These are phyloP conservation scores for Pantherophis vulpinus DNA, from an alignment of 2,797 vertebrate species.

Conservation along the genomic window DNA sequence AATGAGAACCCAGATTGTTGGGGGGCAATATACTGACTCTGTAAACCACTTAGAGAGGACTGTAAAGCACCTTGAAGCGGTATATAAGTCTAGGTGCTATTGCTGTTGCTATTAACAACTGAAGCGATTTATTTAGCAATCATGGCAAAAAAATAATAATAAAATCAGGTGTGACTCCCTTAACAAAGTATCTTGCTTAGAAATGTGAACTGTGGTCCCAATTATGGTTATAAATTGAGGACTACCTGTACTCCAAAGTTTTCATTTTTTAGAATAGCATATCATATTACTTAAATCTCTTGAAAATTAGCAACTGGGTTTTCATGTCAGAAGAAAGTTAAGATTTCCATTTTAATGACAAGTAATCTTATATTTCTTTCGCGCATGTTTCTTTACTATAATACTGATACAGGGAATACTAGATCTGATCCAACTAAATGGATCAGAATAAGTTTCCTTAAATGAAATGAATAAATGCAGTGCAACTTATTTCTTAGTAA, in stretches of 20 bases:
- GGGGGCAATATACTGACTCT: neutral
- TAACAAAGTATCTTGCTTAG: neutral
- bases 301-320: neutral
- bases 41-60: neutral
- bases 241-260: neutral
- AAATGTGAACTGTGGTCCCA: neutral
- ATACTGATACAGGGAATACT: neutral
- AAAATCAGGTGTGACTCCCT: neutral
- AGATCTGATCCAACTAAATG: neutral
- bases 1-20: neutral
- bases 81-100: neutral
- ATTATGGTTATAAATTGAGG: neutral
- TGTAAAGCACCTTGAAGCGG: neutral
- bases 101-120: neutral
- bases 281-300: neutral
- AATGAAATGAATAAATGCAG: neutral
- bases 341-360: neutral
- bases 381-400: neutral
- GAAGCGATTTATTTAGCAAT: neutral
- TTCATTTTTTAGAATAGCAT: neutral
- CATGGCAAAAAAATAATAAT: neutral
- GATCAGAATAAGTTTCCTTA: neutral
- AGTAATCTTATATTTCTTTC: neutral
- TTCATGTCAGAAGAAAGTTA: neutral
- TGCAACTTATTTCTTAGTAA: neutral